phyloP scores from a whole-genome alignment of 2,888 invertebrate species.

The Homarus gammarus region DNA sequence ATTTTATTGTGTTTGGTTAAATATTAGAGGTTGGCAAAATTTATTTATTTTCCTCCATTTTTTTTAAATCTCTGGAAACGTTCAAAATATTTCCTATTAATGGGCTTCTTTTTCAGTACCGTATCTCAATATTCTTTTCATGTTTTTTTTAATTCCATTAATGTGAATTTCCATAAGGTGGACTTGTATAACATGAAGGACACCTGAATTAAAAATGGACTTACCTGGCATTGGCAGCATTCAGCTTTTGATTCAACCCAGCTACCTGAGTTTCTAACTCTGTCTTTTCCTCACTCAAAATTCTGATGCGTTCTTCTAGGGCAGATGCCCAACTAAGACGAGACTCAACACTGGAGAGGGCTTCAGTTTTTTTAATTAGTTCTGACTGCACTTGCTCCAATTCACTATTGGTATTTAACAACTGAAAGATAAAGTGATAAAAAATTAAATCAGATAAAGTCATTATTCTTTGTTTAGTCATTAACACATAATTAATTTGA shows the following conservation, averaged over 20 bases:
- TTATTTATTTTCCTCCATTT: no score
- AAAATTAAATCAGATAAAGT: not conserved
- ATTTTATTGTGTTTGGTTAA: no score
- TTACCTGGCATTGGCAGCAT: constrained; percentile 45
- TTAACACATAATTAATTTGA: no score
- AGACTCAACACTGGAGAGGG: constrained; percentile 25
- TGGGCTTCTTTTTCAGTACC: no score
- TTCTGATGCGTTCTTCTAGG: constrained; percentile 59
- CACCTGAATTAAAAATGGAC: not conserved
- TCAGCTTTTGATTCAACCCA: constrained; percentile 60
- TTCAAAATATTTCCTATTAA: no score
- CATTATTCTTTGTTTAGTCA: no score
- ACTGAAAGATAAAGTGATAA: constrained; percentile 40
- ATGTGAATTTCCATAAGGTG: no score
- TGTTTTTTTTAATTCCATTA: no score
- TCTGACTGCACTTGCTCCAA: constrained; percentile 57
- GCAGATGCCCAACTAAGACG: constrained; percentile 35
- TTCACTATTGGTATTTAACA: constrained; percentile 73
- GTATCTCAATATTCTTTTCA: no score
- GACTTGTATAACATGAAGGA: no score
- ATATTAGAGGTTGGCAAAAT: no score
- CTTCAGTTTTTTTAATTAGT: constrained; percentile 36
- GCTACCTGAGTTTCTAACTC: constrained; percentile 65
- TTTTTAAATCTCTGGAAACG: no score
- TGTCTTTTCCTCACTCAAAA: constrained; percentile 66